Evolutionary conservation across 2,113 vertebrate species (phyloP).

Genomic region (Nyctibius bracteatus): DNA sequence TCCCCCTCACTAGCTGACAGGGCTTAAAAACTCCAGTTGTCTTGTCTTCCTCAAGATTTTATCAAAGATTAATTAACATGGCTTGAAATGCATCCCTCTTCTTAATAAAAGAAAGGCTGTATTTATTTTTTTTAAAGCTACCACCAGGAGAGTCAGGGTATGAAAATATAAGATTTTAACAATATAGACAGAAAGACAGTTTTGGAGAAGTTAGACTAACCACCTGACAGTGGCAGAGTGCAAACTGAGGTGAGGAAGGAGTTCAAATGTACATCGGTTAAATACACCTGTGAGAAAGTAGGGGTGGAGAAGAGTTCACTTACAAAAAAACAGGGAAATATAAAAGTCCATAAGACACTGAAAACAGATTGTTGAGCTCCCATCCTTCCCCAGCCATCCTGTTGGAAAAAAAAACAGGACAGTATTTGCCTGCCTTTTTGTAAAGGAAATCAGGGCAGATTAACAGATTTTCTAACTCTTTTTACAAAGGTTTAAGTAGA

Average conservation of each 20-base stretch:
- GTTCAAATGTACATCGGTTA: not conserved
- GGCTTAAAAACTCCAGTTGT: not conserved
- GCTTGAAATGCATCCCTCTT: not conserved
- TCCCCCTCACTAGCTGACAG: not conserved
- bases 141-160: not conserved
- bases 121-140: not conserved
- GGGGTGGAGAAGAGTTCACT: not conserved
- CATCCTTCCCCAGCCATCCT: not conserved
- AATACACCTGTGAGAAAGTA: not conserved
- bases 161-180: conserved; percentile 6
- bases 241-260: not conserved
- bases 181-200: not conserved
- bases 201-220: conserved; percentile 31
- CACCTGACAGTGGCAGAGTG: not conserved
- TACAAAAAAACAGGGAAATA: not conserved
- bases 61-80: not conserved
- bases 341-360: not conserved
- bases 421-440: not conserved
- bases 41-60: not conserved
- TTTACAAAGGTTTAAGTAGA: not conserved
- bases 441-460: not conserved
- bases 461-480: not conserved
- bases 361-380: not conserved
- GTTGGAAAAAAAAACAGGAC: not conserved
- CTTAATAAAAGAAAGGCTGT: not conserved